Percentiles rank a stretch among this genome's conserved stretches.
Evolutionary conservation across 2,797 vertebrate species (phyloP).

Genomic region (Sebastes variabilis): DNA sequence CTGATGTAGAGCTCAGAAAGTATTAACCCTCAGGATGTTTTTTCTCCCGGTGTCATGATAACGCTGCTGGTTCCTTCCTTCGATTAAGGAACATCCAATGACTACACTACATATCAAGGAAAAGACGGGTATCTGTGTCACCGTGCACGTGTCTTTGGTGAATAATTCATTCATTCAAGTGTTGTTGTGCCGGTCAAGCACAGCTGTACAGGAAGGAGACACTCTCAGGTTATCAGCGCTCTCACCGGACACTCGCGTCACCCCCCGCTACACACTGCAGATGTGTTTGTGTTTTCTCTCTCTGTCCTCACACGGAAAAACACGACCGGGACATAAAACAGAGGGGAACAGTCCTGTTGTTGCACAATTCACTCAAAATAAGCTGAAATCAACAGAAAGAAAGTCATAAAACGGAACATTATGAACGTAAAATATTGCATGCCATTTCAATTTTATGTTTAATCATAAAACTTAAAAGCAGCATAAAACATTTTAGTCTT

Average conservation of each 20-base stretch:
- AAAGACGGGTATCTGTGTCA: slow-evolving; percentile 33
- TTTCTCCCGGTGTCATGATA: slow-evolving; percentile 59
- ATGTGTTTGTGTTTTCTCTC: slow-evolving; percentile 47
- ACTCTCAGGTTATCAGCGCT: slow-evolving; percentile 72
- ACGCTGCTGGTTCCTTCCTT: slow-evolving; percentile 65
- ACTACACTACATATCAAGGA: slow-evolving; percentile 46
- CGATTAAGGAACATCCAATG: slow-evolving; percentile 17
- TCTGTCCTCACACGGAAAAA: slow-evolving; percentile 12
- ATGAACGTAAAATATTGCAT: neutral
- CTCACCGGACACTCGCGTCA: slow-evolving; percentile 70
- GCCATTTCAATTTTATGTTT: neutral
- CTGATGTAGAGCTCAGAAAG: slow-evolving; percentile 12
- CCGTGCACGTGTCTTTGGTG: slow-evolving; percentile 37
- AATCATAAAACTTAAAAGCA: neutral
- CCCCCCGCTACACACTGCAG: slow-evolving; percentile 51
- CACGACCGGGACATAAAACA: neutral
- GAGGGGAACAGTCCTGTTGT: neutral
- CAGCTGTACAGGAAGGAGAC: slow-evolving; percentile 83
- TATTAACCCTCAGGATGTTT: slow-evolving; percentile 70
- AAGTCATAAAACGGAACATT: neutral
- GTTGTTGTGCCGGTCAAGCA: slow-evolving; percentile 65
- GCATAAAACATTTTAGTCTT: neutral
- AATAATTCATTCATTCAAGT: slow-evolving; percentile 65
- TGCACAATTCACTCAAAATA: slow-evolving; percentile 25
- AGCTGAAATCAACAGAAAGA: neutral